Evolutionary conservation across 2,888 invertebrate species (phyloP).

Genomic region (Ochropacha duplaris): DNA sequence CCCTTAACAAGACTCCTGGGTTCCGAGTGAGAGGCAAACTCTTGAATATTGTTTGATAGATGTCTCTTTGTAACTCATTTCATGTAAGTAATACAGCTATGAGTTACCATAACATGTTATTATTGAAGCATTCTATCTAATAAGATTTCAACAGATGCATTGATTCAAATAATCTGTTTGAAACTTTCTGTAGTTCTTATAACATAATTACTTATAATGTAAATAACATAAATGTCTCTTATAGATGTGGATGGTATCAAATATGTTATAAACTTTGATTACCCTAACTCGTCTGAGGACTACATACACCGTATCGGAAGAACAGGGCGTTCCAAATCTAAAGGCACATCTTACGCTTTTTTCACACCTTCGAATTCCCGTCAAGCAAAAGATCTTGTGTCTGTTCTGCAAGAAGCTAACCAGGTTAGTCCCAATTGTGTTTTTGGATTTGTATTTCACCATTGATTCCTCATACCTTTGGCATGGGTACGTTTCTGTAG

Average conservation of each 20-base stretch:
- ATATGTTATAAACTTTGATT: conserved; percentile 98
- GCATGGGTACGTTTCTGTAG: conserved; percentile 87
- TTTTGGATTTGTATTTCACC: neutral
- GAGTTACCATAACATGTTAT: conserved; percentile 63
- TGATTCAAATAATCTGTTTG: conserved; percentile 23
- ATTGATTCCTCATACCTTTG: conserved; percentile 86
- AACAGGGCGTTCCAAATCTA: conserved; percentile 93
- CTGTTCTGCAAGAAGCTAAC: conserved; percentile 94
- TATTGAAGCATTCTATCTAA: conserved; percentile 11
- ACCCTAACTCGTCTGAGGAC: conserved; percentile 97
- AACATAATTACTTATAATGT: conserved; percentile 7
- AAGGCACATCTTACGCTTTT: conserved; percentile 97
- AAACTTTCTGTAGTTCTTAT: conserved; percentile 12
- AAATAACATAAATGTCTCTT: conserved; percentile 8
- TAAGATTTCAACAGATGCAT: conserved; percentile 8
- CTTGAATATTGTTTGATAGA: conserved; percentile 62
- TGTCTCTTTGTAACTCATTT: conserved; percentile 71
- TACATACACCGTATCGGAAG: conserved; percentile 98
- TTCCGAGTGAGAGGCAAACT: conserved; percentile 81
- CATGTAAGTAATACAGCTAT: conserved; percentile 77
- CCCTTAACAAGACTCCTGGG: conserved; percentile 79
- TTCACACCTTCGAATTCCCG: conserved; percentile 94
- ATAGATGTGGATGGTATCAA: conserved; percentile 98
- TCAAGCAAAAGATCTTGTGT: conserved; percentile 94
- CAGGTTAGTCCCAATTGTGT: conserved; percentile 87